Evolutionary conservation across 2,113 vertebrate species (phyloP), one percentile per base, ranked within the genome.

Genomic region (Clarias gariepinus): DNA sequence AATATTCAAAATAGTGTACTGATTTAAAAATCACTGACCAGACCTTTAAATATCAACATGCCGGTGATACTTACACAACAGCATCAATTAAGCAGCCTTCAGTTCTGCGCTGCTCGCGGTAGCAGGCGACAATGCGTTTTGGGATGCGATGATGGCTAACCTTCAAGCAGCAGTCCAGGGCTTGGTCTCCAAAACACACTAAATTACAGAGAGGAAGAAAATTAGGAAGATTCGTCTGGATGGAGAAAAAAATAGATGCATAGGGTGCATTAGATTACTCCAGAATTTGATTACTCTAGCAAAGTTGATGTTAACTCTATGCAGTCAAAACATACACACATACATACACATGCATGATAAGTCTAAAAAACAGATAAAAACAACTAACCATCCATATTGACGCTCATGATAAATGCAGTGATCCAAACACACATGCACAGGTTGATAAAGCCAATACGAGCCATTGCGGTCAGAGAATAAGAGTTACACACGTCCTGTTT

Each of bases 101-200:
- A 23, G 47, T 76, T 55, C 5, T 66, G 5, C 64, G 3, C 57
- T 92, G 91, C n/a, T 28, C 55, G 1, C 11, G 57, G 80, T 91
- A 90, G 57, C 82, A 64, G 25, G 21, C 25, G 8, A 92, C 30
- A 2, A 89, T 4, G 0, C 16, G 60, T 52, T 47, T 63, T 2
- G 90, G 90, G 66, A 92, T 89, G 15, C 0, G 0, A 15, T 64
- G 64, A 15, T 25, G 0, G 52, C 83, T 82, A 21, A 90, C 84
- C 6, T 23, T 63, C 84, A 92, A 84, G 69, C 91, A 92, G 78
- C 91, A 92, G 82, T 92, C 91, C 83, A 89, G 0, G 25, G 88
- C 91, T 52, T 82, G 80, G 16, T 90, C 87, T 21, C 82, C 85
- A 25, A 80, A n/a, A 33, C 71, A 76, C 11, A 83, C 91, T 91